Evolutionary conservation across 1,140 invertebrate species (phyloP), one percentile per base, ranked within the genome.

Genomic region (Drosophila aff.): DNA sequence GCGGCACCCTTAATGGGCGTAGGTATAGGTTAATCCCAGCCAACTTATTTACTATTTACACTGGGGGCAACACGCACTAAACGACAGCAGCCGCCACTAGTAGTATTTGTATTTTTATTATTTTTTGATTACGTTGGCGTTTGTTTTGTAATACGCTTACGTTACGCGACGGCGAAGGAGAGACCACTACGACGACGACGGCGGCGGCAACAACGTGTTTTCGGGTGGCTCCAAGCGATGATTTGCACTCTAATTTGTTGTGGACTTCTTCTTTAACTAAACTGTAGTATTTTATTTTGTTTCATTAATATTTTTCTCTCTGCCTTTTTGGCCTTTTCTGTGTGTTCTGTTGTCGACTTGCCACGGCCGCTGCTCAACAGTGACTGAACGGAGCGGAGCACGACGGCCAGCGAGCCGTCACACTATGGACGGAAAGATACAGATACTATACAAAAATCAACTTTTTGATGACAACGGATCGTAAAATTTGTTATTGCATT

Each of bases 61-160:
- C 44, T 31, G 21, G 9, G 40, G 6, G 16, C 40, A 53, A 69
- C 57, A 73, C 41, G 61, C 36, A 60, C 53, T 40, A 38, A 44
- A 26, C 50, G 23, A 18, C 67, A 38, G 36, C 36, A 38, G 36
- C 36, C 36, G 36, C 36, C 11, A 47, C 67, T 46, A 50, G 33
- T 59, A n/a, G 33, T 59, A n/a, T 66, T 67, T 67, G 36, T 52
- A 44, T 67, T 69, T 68, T 36, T 40, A 43, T 63, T 65, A 44
- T 71, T 52, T 52, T 36, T 43, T 73, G 71, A 73, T 74, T 74
- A 74, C 71, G 63, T 60, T 80, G 61, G 63, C 62, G 68, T 60
- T 81, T 85, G 82, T 84, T 85, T 85, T 85, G 82, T 85, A 85
- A 85, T 82, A 85, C 75, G 82, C 82, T 85, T 85, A 85, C 82